These are phyloP conservation scores for Pogonocichla stellata DNA, from an alignment of 2,113 vertebrate species.

Conservation along the genomic window DNA sequence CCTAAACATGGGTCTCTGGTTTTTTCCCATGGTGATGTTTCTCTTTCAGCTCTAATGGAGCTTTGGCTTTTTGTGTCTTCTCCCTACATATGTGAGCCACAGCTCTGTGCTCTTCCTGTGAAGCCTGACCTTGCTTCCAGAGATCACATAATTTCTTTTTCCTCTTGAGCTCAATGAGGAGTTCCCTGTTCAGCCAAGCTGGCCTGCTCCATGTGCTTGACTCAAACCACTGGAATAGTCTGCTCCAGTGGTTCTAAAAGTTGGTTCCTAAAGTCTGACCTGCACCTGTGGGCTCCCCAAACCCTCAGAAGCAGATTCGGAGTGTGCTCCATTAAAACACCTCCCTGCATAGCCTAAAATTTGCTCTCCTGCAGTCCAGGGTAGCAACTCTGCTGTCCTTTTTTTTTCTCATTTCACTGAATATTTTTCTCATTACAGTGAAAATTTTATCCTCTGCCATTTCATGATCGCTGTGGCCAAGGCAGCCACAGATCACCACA, in stretches of 20 bases:
- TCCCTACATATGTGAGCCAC: background rate
- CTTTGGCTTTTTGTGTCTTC: background rate
- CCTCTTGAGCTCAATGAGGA: background rate
- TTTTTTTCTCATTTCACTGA: background rate
- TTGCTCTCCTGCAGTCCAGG: background rate
- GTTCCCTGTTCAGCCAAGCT: background rate
- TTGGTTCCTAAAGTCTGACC: background rate
- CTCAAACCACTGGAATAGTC: background rate
- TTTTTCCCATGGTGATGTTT: background rate
- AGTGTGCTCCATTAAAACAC: background rate
- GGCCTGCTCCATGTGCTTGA: background rate
- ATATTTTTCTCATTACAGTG: background rate
- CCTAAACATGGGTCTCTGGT: background rate
- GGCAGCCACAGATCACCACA: background rate
- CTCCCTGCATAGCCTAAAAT: background rate
- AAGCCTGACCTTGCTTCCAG: background rate
- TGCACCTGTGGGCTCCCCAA: background rate
- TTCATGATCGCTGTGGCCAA: accelerated
- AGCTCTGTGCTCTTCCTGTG: background rate
- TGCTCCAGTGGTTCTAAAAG: background rate
- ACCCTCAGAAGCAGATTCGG: background rate
- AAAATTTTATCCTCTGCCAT: background rate
- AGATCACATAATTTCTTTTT: background rate
- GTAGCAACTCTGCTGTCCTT: background rate
- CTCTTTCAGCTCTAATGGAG: background rate